These are phyloP conservation scores for Halcyon smyrnensis DNA, from an alignment of 2,797 vertebrate species.

Conservation along the genomic window DNA sequence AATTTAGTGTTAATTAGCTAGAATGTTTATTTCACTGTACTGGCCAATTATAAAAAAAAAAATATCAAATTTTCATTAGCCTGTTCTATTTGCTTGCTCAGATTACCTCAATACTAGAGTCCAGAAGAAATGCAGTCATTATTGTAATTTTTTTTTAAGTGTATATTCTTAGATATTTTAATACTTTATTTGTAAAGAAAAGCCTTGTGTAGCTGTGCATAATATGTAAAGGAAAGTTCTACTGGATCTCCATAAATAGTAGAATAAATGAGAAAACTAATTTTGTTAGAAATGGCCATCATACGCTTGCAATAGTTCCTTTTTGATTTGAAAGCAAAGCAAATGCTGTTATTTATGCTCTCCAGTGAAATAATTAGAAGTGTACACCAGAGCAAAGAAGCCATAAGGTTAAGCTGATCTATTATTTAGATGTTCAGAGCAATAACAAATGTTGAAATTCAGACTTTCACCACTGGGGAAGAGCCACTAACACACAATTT, in stretches of 20 bases:
- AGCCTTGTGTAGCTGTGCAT: not conserved
- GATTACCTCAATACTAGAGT: not conserved
- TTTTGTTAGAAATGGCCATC: not conserved
- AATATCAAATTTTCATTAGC: not conserved
- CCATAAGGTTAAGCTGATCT: not conserved
- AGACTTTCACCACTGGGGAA: not conserved
- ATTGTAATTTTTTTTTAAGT: not conserved
- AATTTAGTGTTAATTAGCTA: not conserved
- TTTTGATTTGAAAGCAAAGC: not conserved
- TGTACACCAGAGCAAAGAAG: not conserved
- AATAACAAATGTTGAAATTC: not conserved
- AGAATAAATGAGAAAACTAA: not conserved
- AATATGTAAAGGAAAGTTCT: not conserved
- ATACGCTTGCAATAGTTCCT: not conserved
- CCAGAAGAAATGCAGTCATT: not conserved
- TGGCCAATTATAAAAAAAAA: not conserved
- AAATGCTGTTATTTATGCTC: not conserved
- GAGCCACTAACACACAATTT: not conserved
- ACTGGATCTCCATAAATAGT: not conserved
- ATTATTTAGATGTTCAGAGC: not conserved
- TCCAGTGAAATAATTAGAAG: not conserved
- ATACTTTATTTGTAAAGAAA: not conserved
- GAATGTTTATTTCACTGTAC: not conserved
- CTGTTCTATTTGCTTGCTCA: not conserved
- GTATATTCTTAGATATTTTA: not conserved